Evolutionary conservation across 1,140 invertebrate genomes (phyloP), one percentile per base, ranked within the genome.

Genomic region (Trachelipus rathkii): DNA sequence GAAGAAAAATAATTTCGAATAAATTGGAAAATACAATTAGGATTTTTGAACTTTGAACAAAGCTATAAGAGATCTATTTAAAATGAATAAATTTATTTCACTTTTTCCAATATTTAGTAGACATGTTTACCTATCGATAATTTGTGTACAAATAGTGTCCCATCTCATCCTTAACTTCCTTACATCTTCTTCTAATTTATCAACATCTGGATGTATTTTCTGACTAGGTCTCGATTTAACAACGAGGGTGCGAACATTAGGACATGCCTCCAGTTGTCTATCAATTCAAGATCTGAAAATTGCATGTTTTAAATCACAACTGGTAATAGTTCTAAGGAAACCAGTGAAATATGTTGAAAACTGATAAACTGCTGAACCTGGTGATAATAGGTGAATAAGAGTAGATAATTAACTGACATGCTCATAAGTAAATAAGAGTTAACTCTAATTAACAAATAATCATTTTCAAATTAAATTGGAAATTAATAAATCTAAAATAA

Each of bases 131-230:
- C 94, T 91, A 83, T 98, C 96, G 72, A 92, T 91, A 69, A 98
- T 87, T 86, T 98, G 95, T 50, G 89, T 89, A 84, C 93, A 95
- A 13, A 97, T 91, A 81, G 92, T 94, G 81, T 92, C 93, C 96
- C 96, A 99, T 72, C 96, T 88, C 53, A 89, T 90, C 80, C 93
- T 93, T 7, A 99, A 85, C 82, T 92, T 90, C 79, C 92, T 90
- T 3, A 98, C 92, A 82, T 98, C 96, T 80, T 94, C 92, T 84
- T 98, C 96, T n/a, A 98, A 84, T 19, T 92, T 87, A 82, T 98
- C 96, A 75, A 99, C 89, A 86, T 99, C 97, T 10, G 89, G 88
- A 79, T 90, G 92, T 85, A 90, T 89, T 82, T 87, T 82, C 84
- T 88, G 85, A 85, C 88, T 81, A 85, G 88, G 89, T 73, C 95